A percentile compares a stretch with the other conserved stretches of the same genome.
Evolutionary conservation across 2,113 vertebrate species (phyloP).

Genomic region (Tenrec ecaudatus): DNA sequence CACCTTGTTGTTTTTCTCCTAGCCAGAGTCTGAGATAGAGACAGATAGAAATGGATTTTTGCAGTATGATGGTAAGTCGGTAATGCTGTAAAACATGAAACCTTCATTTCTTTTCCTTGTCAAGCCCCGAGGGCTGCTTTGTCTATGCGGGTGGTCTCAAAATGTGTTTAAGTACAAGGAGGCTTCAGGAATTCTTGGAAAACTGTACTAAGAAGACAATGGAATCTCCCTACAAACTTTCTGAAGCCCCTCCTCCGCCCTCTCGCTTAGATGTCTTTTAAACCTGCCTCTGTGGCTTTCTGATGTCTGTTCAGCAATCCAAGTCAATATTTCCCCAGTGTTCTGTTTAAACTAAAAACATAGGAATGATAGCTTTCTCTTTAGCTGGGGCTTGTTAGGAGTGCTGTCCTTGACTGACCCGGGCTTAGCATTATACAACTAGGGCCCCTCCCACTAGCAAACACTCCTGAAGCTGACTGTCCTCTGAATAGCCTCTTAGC

Average conservation of each 20-base stretch:
- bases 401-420: background rate
- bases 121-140: background rate
- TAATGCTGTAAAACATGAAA: slow-evolving; percentile 26
- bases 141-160: background rate
- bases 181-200: no score
- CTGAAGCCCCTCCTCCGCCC: no score
- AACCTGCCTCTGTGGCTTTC: slow-evolving; percentile 9
- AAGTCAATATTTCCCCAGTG: background rate
- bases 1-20: slow-evolving; percentile 58
- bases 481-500: background rate
- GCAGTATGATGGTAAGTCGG: slow-evolving; percentile 94
- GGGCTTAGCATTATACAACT: background rate
- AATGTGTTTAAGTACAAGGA: slow-evolving; percentile 36
- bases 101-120: slow-evolving; percentile 57
- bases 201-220: no score
- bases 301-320: slow-evolving; percentile 42
- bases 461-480: background rate
- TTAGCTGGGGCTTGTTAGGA: background rate
- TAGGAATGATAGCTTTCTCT: slow-evolving; percentile 18
- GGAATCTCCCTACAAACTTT: no score
- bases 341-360: slow-evolving; percentile 36
- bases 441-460: no score
- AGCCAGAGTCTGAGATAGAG: slow-evolving; percentile 92
- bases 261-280: background rate
- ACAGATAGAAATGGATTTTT: slow-evolving; percentile 93